Base-by-base conservation (phyloP, 2,113 vertebrate species). In the Daubentonia madagascariensis region DNA sequence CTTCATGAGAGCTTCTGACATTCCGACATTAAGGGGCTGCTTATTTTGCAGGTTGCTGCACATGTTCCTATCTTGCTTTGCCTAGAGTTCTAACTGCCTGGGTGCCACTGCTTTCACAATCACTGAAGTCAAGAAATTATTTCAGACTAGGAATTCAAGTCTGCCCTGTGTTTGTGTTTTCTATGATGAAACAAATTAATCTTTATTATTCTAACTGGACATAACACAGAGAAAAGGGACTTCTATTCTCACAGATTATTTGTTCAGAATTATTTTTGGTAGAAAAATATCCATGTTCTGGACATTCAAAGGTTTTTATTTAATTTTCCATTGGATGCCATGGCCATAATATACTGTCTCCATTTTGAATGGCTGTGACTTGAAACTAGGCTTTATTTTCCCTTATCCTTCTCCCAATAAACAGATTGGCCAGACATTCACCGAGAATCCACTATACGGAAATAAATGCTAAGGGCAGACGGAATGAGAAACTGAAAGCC, bases 111-210 rank as follows among this genome's bases (percentile, higher is more conserved):
- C 14, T 94, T 67, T 89, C 83, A 91, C 4, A 45, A 45, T 89
- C 50, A 50, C 0, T 67, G 5, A 8, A 37, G 59, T 85, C 23
- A 83, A 92, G 40, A 76, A 83, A 59, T 72, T 68, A 91, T 63
- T 93, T 90, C 45, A 78, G 80, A 76, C 30, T 92, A 61, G 85
- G 32, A 96, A 86, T 57, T 78, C 12, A 57, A 96, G 32, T 1
- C 48, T 96, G 23, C 12, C 57, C 8, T 59, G 20, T 89, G 32
- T 78, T 78, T 54, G 18, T 68, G 40, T 50, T 91, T 97, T 94
- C 48, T 76, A 57, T 23, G 28, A 93, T 89, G 50, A 93, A 89
- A 23, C 25, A 96, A 95, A 92, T 78, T 95, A 92, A 93, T 85
- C 88, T 81, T 92, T 92, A 92, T 85, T 92, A 76, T 81, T 94